phyloP scores from a whole-genome alignment of 2,797 vertebrate genomes.

The Neosalanx taihuensis region DNA sequence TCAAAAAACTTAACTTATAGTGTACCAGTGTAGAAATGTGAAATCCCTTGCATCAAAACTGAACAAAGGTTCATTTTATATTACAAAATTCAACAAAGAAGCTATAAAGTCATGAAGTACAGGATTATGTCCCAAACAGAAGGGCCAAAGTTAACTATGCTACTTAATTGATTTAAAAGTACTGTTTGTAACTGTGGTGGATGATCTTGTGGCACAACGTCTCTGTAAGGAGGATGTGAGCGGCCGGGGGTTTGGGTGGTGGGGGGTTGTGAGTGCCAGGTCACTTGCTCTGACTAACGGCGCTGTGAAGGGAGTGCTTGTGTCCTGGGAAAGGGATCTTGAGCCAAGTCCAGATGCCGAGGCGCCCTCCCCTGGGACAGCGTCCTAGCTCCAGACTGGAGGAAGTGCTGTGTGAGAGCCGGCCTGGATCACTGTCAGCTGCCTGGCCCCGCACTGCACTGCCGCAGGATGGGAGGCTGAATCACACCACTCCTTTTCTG shows the following conservation, averaged over 20 bases:
- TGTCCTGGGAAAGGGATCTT: conserved; percentile 89
- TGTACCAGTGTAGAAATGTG: too few species aligned
- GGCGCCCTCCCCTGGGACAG: conserved; percentile 75
- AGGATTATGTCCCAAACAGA: not conserved
- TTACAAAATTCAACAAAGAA: too few species aligned
- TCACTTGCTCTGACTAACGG: conserved; percentile 59
- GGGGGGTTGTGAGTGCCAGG: conserved; percentile 69
- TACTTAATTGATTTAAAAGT: not conserved
- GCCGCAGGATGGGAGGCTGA: conserved; percentile 62
- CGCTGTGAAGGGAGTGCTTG: conserved; percentile 76
- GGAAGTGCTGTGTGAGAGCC: conserved; percentile 70
- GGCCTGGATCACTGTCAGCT: conserved; percentile 69
- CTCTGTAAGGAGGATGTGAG: conserved; percentile 8
- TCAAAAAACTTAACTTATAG: not conserved
- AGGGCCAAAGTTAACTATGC: not conserved
- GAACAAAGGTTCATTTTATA: too few species aligned
- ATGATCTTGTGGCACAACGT: conserved; percentile 11
- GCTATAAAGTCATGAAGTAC: too few species aligned
- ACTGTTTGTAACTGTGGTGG: not conserved
- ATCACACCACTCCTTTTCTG: conserved; percentile 65
- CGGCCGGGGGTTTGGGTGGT: conserved; percentile 37
- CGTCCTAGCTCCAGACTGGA: conserved; percentile 72
- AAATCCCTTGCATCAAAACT: too few species aligned
- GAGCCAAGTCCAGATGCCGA: conserved; percentile 89
- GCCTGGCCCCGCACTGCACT: conserved; percentile 45